A percentile compares a stretch with the other conserved stretches of the same genome.
These are phyloP conservation scores for Cryptus armator DNA, from an alignment of 2,888 invertebrate genomes.

Conservation along the genomic window DNA sequence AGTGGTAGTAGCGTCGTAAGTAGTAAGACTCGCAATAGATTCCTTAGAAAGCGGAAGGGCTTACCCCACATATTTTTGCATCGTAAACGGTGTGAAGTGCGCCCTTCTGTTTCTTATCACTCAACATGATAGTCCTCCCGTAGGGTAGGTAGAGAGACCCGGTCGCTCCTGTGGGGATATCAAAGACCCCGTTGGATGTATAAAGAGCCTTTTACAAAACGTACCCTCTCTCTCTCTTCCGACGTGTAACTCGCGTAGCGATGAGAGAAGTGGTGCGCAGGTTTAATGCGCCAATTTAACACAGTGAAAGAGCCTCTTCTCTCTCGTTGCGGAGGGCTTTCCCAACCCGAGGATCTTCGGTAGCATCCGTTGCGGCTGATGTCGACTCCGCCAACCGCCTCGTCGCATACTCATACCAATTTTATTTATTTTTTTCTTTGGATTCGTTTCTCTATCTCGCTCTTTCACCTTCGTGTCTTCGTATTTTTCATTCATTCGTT, in stretches of 20 bases:
- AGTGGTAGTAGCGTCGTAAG: background rate
- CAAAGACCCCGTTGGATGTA: constrained; percentile 52
- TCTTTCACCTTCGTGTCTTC: constrained; percentile 6
- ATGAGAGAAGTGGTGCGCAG: constrained; percentile 45
- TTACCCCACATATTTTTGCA: no score
- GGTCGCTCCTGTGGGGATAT: constrained; percentile 52
- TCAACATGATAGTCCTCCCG: constrained; percentile 16
- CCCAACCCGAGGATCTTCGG: constrained; percentile 19
- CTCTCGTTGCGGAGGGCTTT: background rate
- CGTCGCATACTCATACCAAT: constrained; percentile 51
- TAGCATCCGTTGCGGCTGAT: constrained; percentile 42
- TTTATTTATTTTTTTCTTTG: constrained; percentile 12
- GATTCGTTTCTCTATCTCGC: constrained; percentile 6
- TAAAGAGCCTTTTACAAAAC: constrained; percentile 58
- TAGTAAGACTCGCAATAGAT: background rate
- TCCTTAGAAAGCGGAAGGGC: background rate
- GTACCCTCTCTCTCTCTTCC: background rate
- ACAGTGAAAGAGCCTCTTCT: constrained; percentile 64
- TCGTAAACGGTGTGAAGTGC: no score
- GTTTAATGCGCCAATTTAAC: constrained; percentile 72
- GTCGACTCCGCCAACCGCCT: constrained; percentile 32
- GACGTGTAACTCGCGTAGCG: constrained; percentile 36
- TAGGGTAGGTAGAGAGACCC: constrained; percentile 10
- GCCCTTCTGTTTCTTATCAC: background rate
- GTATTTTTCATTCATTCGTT: constrained; percentile 44